Conservation (phyloP, 2,797 vertebrate species). For the Falco columbarius region DNA sequence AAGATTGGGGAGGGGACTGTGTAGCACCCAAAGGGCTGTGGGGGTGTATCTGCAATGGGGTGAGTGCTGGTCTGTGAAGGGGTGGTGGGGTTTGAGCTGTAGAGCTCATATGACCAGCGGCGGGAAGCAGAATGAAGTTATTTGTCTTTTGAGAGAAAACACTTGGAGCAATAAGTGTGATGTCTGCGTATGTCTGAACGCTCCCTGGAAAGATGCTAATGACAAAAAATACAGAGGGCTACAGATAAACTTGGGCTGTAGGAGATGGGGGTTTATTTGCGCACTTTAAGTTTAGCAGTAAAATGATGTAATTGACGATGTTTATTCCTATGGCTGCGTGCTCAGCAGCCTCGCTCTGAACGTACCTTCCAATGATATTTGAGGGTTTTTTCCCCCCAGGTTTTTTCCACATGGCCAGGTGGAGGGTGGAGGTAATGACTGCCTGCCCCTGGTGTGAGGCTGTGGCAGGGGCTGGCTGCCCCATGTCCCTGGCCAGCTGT, state of each 20-base stretch:
- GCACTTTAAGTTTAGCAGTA: background rate
- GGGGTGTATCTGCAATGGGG: background rate
- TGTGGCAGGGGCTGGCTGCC: background rate
- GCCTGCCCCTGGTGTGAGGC: background rate
- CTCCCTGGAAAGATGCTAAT: slow-evolving; percentile 3
- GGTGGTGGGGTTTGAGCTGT: background rate
- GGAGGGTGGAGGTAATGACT: background rate
- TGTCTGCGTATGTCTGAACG: background rate
- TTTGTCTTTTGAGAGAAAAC: background rate
- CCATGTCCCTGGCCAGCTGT: background rate
- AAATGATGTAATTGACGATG: background rate
- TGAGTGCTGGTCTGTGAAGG: rapidly evolving
- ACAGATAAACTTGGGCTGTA: background rate
- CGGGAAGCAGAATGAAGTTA: background rate
- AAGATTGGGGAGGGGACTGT: background rate
- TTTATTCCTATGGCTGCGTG: background rate
- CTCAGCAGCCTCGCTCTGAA: background rate
- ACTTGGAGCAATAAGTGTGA: rapidly evolving
- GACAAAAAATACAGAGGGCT: background rate
- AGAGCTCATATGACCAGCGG: background rate
- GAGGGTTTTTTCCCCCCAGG: background rate
- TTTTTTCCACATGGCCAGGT: background rate
- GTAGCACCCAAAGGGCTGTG: background rate
- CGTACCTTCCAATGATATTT: background rate
- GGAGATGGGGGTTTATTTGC: background rate